phyloP scores from a whole-genome alignment of 2,888 invertebrate genomes.

The Spodoptera exigua region DNA sequence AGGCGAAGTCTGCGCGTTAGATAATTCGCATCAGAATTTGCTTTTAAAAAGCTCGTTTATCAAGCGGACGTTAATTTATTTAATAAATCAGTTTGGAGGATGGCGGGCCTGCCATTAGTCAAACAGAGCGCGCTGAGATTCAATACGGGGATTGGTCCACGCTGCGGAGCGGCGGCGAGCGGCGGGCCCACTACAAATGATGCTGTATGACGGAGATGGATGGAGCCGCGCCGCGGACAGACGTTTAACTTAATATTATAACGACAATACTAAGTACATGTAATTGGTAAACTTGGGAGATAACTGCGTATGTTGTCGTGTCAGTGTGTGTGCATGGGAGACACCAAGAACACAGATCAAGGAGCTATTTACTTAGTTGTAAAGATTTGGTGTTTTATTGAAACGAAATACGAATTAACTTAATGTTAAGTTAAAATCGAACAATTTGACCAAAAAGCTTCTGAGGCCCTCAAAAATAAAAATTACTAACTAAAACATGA shows the following conservation, averaged over 20 bases:
- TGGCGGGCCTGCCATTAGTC: slow-evolving; percentile 79
- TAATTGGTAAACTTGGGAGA: slow-evolving; percentile 52
- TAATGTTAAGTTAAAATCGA: background rate
- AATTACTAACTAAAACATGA: slow-evolving; percentile 31
- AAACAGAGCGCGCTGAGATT: slow-evolving; percentile 69
- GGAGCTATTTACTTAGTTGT: too few relatives aligned
- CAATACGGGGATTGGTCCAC: slow-evolving; percentile 73
- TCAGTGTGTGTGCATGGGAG: slow-evolving; percentile 5
- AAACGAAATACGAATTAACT: background rate
- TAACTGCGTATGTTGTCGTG: slow-evolving; percentile 32
- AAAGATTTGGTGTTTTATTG: too few relatives aligned
- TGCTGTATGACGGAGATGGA: slow-evolving; percentile 82
- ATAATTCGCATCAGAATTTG: slow-evolving; percentile 69
- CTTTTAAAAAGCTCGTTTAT: slow-evolving; percentile 78
- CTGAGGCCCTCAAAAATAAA: slow-evolving; percentile 20
- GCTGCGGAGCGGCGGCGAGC: slow-evolving; percentile 63
- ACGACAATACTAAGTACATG: slow-evolving; percentile 56
- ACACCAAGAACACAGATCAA: slow-evolving; percentile 5
- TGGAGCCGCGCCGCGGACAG: slow-evolving; percentile 64
- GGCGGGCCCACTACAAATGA: slow-evolving; percentile 72
- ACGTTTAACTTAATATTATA: slow-evolving; percentile 67
- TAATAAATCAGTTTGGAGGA: slow-evolving; percentile 82
- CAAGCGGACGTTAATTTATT: slow-evolving; percentile 82
- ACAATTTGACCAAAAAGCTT: background rate
- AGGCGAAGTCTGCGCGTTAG: slow-evolving; percentile 57